phyloP scores from a whole-genome alignment of 2,113 vertebrate genomes.

The Nibea coibor region DNA sequence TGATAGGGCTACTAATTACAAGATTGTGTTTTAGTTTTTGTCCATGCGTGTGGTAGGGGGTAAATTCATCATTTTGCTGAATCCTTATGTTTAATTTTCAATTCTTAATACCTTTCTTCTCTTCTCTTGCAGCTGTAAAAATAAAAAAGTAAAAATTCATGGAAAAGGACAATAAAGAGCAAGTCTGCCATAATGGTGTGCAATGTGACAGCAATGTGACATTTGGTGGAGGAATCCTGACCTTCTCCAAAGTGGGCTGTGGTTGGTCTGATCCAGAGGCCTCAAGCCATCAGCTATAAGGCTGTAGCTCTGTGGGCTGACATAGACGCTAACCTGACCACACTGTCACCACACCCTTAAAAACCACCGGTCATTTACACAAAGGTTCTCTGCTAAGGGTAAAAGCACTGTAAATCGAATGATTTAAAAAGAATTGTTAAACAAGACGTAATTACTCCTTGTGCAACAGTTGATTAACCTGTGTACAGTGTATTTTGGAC shows the following conservation, averaged over 20 bases:
- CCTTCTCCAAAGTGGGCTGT: constrained; percentile 63
- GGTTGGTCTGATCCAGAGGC: constrained; percentile 60
- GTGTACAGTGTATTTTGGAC: neutral
- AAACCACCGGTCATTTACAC: constrained; percentile 18
- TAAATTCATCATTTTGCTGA: constrained; percentile 28
- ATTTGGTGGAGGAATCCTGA: constrained; percentile 64
- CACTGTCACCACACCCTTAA: constrained; percentile 64
- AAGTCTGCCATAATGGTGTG: constrained; percentile 36
- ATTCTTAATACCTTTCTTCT: neutral
- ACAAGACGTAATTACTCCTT: neutral
- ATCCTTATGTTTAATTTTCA: constrained; percentile 6
- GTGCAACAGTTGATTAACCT: neutral
- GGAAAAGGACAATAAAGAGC: constrained; percentile 39
- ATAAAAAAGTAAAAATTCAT: neutral
- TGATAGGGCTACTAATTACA: constrained; percentile 68
- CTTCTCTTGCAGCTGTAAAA: neutral
- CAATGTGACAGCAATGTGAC: constrained; percentile 52
- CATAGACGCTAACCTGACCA: constrained; percentile 60
- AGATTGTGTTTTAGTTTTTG: constrained; percentile 53
- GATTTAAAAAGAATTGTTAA: neutral
- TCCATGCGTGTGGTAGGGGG: constrained; percentile 51
- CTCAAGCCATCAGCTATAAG: constrained; percentile 53
- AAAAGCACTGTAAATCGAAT: neutral
- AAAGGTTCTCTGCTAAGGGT: constrained; percentile 35
- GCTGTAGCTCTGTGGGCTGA: constrained; percentile 60